Evolutionary conservation across 2,113 vertebrate genomes (phyloP), one percentile per base, ranked within the genome.

Genomic region (Charina bottae): DNA sequence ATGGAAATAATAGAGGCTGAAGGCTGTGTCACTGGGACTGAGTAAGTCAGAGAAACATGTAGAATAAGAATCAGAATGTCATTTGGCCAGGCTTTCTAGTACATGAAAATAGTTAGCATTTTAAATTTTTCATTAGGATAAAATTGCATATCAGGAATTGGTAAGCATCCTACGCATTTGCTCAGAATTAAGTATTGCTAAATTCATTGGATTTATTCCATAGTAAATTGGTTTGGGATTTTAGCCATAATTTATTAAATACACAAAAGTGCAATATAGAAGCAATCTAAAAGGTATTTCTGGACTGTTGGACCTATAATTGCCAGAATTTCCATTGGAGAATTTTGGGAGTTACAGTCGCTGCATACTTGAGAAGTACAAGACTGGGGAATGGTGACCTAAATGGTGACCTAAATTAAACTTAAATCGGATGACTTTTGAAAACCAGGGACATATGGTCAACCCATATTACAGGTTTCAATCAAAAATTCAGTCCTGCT

Each of bases 401-500:
- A 93, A 91, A 72, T 55, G 24, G 37, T 84, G 60, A 90, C 15
- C 78, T 87, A 93, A 85, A 54, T 28, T 72, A 12, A 0, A 19
- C 8, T 53, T 1, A 8, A 84, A 0, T 0, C 3, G 46, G 28
- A 2, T 0, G 0, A 46, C 46, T 11, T 56, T 93, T 91, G 5
- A 68, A 46, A 62, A 12, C 19, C 54, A 33, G 42, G n/a, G 62
- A 21, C 23, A 83, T 64, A 26, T 62, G 10, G 83, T 2, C 26
- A 85, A 83, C 91, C 3, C 26, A 68, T 68, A 85, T 0, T 1
- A 49, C 13, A 33, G 46, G 55, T 0, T 23, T 2, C 17, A 0
- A 13, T 59, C 58, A 89, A n/a, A 60, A 94, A 93, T 92, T 94
- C 28, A 90, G 28, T 46, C 49, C 87, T 53, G 12, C 28, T 10